Evolutionary conservation across 2,797 vertebrate species (phyloP), one percentile per base, ranked within the genome.

Genomic region (Sebastes cheni): DNA sequence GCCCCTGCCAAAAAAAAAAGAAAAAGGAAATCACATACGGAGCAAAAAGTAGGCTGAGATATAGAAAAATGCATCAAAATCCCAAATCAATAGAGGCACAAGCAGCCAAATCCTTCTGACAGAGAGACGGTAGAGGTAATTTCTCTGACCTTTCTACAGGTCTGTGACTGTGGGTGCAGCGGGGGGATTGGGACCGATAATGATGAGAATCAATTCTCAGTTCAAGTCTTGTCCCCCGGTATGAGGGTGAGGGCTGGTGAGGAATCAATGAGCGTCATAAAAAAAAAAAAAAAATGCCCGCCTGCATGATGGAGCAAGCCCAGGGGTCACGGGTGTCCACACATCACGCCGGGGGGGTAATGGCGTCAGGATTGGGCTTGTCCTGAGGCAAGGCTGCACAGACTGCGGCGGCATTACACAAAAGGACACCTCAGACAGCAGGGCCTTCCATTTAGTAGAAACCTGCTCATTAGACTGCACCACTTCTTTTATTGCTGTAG

Each of bases 261-360:
- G 75, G 80, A 91, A 92, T 94, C 88, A 73, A 90, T 94, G 88
- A 82, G 74, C 65, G 79, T 89, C 81, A 90, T 86, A 90, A 92
- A 89, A 55, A 42, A 46, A 46, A 46, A 8, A 88, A 6, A 27
- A 29, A 29, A 92, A 29, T 56, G 42, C 20, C 58, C 52, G 42
- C 20, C 58, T 54, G 77, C 76, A 80, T 85, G 85, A 91, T 55
- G 58, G 64, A 65, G 84, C 82, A 83, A 83, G 78, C 30, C 66
- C 75, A 80, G 71, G 60, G 36, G 85, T 86, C 60, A 79, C 16
- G 34, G 84, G 42, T 42, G 79, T 83, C 77, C 80, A 67, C 71
- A 81, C 34, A 74, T 34, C 66, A 80, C 14, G 34, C 18, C 9
- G 0, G 29, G 56, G 32, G 42, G 73, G 22, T 42, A 27, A 75